Evolutionary conservation across 2,113 vertebrate genomes (phyloP).

Genomic region (Pseudonaja textilis): DNA sequence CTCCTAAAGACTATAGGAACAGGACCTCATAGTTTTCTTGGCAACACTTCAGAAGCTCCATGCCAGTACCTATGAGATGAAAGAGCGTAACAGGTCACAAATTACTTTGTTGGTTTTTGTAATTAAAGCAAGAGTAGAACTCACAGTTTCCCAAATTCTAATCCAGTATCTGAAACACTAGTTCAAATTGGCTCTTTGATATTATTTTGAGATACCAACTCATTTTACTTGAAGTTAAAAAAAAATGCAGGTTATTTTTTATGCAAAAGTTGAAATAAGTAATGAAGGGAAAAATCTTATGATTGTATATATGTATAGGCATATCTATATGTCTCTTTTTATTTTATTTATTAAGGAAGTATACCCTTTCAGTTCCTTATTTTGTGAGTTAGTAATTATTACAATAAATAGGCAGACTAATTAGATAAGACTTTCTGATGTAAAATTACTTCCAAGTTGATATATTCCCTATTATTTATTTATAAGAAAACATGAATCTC

Average conservation of each 20-base stretch:
- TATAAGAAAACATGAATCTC: not conserved
- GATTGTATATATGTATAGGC: not conserved
- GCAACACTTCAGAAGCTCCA: not conserved
- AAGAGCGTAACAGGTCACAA: not conserved
- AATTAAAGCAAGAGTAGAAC: not conserved
- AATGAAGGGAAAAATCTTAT: not conserved
- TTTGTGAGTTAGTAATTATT: not conserved
- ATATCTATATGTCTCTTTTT: not conserved
- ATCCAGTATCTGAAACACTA: not conserved
- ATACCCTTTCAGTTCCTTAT: not conserved
- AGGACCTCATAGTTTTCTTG: not conserved
- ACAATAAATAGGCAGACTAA: fast-evolving
- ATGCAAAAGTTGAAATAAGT: not conserved
- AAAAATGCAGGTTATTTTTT: not conserved
- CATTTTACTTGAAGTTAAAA: not conserved
- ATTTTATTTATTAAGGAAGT: not conserved
- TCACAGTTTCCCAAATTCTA: not conserved
- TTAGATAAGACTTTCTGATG: not conserved
- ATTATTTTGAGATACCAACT: not conserved
- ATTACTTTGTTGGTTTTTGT: not conserved
- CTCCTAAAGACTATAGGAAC: not conserved
- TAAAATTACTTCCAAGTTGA: not conserved
- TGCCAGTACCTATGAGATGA: not conserved
- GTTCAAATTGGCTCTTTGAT: not conserved
- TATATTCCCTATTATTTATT: not conserved